Evolutionary conservation across 2,113 vertebrate genomes (phyloP).

Genomic region (Myxocyprinus asiaticus): DNA sequence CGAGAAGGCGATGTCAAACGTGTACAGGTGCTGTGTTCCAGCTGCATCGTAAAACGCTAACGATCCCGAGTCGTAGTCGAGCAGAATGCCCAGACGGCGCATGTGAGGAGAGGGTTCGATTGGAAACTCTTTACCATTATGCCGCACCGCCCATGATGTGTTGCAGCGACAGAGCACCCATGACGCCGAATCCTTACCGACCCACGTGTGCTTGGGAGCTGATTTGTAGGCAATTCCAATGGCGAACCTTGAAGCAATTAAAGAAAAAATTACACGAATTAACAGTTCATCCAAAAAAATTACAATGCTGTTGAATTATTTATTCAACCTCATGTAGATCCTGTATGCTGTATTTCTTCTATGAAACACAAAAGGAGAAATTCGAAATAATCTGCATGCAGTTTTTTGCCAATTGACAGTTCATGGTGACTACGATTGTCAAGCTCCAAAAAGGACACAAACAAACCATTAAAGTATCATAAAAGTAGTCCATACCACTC

Average conservation of each 20-base stretch:
- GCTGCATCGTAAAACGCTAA: slow-evolving; percentile 95
- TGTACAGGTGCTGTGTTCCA: slow-evolving; percentile 91
- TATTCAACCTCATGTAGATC: too few relatives aligned
- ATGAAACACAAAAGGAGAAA: too few relatives aligned
- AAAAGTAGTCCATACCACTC: too few relatives aligned
- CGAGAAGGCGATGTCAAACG: slow-evolving; percentile 89
- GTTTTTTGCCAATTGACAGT: too few relatives aligned
- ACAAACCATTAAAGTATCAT: too few relatives aligned
- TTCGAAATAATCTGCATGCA: too few relatives aligned
- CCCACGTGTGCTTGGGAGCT: slow-evolving; percentile 94
- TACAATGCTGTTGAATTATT: too few relatives aligned
- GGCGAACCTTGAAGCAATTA: slow-evolving; percentile 83
- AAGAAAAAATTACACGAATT: neutral
- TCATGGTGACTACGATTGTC: too few relatives aligned
- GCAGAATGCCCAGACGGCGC: slow-evolving; percentile 86
- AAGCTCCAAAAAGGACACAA: too few relatives aligned
- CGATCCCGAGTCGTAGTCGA: slow-evolving; percentile 94
- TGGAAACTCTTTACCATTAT: slow-evolving; percentile 92
- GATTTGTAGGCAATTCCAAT: slow-evolving; percentile 96
- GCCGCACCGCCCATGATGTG: slow-evolving; percentile 90
- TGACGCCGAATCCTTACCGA: slow-evolving; percentile 92
- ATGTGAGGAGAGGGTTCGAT: slow-evolving; percentile 92
- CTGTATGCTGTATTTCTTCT: too few relatives aligned
- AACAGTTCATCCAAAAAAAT: too few relatives aligned
- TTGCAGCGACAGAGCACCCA: slow-evolving; percentile 97